Base-by-base conservation (phyloP, 2,113 vertebrate species). In the Coracopsis vasa region DNA sequence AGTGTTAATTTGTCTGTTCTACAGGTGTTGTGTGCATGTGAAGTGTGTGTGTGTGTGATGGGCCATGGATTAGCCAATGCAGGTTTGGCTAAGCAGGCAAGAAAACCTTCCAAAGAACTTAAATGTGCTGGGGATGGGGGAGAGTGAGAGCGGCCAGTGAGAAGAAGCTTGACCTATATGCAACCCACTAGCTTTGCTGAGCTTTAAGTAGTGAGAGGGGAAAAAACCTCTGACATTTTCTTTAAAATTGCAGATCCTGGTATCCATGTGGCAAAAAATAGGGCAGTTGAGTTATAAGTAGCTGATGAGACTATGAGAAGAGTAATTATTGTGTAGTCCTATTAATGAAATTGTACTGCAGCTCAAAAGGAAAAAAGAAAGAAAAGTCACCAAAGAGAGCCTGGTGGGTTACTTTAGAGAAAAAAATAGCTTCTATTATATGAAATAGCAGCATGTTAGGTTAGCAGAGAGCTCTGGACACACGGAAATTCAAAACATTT, bases 401-500 rank as follows among this genome's bases (percentile, higher is more conserved):
- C 77, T 8, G 1, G 15, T 71, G 41, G 88, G 35, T 95, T 88
- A 90, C 72, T 92, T 54, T 41, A 70, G 48, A 42, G 70, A 62
- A 37, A 83, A 85, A 96, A 95, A 53, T 16, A 77, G 20, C 35
- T 93, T 94, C 70, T 75, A 20, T 74, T 81, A 44, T 65, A 45
- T 81, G 61, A 91, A 92, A 37, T 89, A 90, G 29, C 86, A 80
- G 53, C 27, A 79, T 92, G 71, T 86, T 72, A 70, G 42, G 80
- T 75, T 81, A 88, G 50, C 88, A 84, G 80, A 72, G 62, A 53
- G 37, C 48, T 74, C 73, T 92, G 64, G 37, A 87, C 48, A 72
- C 86, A 89, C 1, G 10, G 72, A 94, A 72, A 92, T 95, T 80
- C 81, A 92, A 90, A 97, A 92, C 69, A 79, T 80, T 97, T 95